phyloP scores from a whole-genome alignment of 2,888 invertebrate genomes.

The Marronus borbonicus region DNA sequence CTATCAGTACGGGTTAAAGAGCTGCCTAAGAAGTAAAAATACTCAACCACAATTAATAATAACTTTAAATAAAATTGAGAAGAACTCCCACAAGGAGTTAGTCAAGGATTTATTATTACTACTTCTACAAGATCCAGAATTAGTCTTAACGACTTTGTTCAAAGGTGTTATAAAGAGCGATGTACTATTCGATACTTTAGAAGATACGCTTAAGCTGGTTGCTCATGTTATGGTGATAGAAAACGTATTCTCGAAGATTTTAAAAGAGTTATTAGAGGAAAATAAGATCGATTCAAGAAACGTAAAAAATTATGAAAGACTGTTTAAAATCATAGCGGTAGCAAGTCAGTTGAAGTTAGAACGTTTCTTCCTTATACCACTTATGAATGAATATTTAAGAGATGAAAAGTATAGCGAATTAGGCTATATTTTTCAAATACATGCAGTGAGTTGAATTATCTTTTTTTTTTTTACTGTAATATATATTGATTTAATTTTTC shows the following conservation, averaged over 20 bases:
- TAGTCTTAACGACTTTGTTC: slow-evolving; percentile 60
- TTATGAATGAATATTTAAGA: slow-evolving; percentile 38
- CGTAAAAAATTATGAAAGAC: slow-evolving; percentile 58
- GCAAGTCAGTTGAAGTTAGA: slow-evolving; percentile 37
- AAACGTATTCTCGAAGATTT: slow-evolving; percentile 58
- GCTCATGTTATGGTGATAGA: slow-evolving; percentile 57
- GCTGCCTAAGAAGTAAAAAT: slow-evolving; percentile 55
- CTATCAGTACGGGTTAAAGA: slow-evolving; percentile 59
- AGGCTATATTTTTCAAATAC: slow-evolving; percentile 39
- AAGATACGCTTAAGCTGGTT: slow-evolving; percentile 51
- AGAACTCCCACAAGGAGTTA: slow-evolving; percentile 51
- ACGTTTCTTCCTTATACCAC: slow-evolving; percentile 49
- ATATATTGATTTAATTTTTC: too few species aligned
- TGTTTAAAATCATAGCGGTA: slow-evolving; percentile 56
- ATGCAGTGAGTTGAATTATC: slow-evolving; percentile 34
- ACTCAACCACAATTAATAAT: slow-evolving; percentile 57
- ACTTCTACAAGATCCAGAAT: slow-evolving; percentile 63
- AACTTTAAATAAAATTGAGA: slow-evolving; percentile 62
- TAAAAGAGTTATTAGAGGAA: slow-evolving; percentile 57
- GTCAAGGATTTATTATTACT: slow-evolving; percentile 61
- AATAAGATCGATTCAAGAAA: slow-evolving; percentile 58
- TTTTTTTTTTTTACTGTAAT: too few species aligned
- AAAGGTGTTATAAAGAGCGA: slow-evolving; percentile 62
- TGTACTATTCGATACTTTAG: slow-evolving; percentile 58
- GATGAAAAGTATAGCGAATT: slow-evolving; percentile 48